Percentiles rank a stretch among this genome's conserved stretches.
Evolutionary conservation across 1,140 invertebrate genomes (phyloP).

Genomic region (Aethina tumida): DNA sequence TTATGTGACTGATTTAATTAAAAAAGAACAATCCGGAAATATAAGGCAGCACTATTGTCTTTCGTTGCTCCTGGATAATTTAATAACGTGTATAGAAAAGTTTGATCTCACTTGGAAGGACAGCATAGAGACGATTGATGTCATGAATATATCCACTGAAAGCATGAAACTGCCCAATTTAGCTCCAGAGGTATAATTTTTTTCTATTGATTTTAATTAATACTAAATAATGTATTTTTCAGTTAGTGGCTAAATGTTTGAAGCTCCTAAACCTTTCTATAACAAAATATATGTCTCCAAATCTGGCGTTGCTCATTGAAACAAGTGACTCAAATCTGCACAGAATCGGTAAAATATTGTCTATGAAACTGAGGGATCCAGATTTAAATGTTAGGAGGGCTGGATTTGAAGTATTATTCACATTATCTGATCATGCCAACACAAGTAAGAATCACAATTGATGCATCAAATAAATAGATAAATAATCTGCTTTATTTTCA

Average conservation of each 20-base stretch:
- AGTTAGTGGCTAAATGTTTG: slow-evolving; percentile 57
- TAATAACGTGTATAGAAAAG: slow-evolving; percentile 54
- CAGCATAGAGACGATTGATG: slow-evolving; percentile 54
- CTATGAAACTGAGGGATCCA: slow-evolving; percentile 55
- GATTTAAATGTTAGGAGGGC: slow-evolving; percentile 68
- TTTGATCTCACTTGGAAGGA: slow-evolving; percentile 66
- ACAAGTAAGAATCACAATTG: too few species aligned
- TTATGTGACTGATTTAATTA: too few species aligned
- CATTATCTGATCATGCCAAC: slow-evolving; percentile 55
- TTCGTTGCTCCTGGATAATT: too few species aligned
- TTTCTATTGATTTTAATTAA: too few species aligned
- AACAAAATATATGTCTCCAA: slow-evolving; percentile 62
- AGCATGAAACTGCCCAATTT: slow-evolving; percentile 35
- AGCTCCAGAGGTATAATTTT: slow-evolving; percentile 29
- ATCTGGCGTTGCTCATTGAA: slow-evolving; percentile 59
- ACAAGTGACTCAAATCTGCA: slow-evolving; percentile 51
- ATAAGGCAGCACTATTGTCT: too few species aligned
- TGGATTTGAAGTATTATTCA: slow-evolving; percentile 57
- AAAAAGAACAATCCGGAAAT: too few species aligned
- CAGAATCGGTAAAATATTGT: slow-evolving; percentile 53
- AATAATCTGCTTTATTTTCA: too few species aligned
- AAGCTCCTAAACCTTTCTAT: slow-evolving; percentile 57
- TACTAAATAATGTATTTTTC: too few species aligned
- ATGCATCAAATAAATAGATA: too few species aligned
- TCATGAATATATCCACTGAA: slow-evolving; percentile 35